phyloP scores from a whole-genome alignment of 2,797 vertebrate genomes.

The Naso thynnoides region DNA sequence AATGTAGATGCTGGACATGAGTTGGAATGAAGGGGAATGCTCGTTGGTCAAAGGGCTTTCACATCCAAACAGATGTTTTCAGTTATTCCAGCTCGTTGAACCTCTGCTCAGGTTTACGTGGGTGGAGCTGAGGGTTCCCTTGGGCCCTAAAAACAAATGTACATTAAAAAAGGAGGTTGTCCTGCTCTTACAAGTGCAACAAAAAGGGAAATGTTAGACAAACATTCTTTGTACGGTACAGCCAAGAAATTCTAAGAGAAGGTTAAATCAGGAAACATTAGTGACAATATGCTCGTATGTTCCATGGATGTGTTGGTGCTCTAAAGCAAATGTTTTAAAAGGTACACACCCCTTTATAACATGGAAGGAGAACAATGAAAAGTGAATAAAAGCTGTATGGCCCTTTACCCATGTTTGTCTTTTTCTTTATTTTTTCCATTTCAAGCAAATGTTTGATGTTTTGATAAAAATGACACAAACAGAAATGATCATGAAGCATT shows the following conservation, averaged over 20 bases:
- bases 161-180: not conserved
- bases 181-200: slow-evolving; percentile 13
- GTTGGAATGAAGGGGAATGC: not conserved
- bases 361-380: too few species aligned
- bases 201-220: not conserved
- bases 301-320: too few species aligned
- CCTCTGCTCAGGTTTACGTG: slow-evolving; percentile 3
- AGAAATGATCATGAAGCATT: not conserved
- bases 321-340: too few species aligned
- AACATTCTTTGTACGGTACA: not conserved
- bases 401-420: too few species aligned
- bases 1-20: not conserved
- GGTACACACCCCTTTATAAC: too few species aligned
- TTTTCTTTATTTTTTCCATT: too few species aligned
- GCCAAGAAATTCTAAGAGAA: not conserved
- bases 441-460: too few species aligned
- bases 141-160: not conserved
- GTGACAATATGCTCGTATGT: not conserved
- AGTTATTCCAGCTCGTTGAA: slow-evolving; percentile 7
- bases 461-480: too few species aligned
- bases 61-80: slow-evolving; percentile 14
- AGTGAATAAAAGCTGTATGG: too few species aligned
- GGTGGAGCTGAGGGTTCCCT: slow-evolving; percentile 6
- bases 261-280: not conserved
- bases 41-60: not conserved